Conservation (phyloP, 2,797 vertebrate species). For the Sebastes diploproa region DNA sequence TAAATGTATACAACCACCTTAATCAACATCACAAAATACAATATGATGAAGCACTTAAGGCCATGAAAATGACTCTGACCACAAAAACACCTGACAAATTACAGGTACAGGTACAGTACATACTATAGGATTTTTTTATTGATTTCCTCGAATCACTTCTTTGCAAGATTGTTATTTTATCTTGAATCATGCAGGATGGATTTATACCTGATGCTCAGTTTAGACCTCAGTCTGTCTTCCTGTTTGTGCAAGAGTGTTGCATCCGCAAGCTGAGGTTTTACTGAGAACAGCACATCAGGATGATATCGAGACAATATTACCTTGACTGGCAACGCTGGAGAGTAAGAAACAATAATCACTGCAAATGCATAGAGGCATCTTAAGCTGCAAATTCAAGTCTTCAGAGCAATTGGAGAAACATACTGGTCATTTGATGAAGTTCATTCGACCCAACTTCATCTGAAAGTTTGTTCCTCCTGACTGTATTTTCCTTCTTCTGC, state of each 20-base stretch:
- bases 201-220: background rate
- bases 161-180: background rate
- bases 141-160: background rate
- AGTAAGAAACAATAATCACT: background rate
- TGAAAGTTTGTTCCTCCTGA: background rate
- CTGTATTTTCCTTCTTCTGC: background rate
- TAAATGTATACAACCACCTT: background rate
- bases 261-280: conserved; percentile 66
- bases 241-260: conserved; percentile 54
- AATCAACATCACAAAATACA: background rate
- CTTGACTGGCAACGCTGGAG: background rate
- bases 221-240: conserved; percentile 51
- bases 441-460: background rate
- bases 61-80: background rate
- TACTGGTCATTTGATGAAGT: background rate
- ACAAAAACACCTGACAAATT: background rate
- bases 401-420: background rate
- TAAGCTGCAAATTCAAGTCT: background rate
- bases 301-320: background rate
- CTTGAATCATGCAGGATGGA: background rate
- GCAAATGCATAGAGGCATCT: background rate
- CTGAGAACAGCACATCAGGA: conserved; percentile 25
- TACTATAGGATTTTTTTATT: background rate
- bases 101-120: background rate
- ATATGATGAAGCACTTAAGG: background rate